Conservation (phyloP, 2,113 vertebrate genomes). For the Phylloscopus trochilus region DNA sequence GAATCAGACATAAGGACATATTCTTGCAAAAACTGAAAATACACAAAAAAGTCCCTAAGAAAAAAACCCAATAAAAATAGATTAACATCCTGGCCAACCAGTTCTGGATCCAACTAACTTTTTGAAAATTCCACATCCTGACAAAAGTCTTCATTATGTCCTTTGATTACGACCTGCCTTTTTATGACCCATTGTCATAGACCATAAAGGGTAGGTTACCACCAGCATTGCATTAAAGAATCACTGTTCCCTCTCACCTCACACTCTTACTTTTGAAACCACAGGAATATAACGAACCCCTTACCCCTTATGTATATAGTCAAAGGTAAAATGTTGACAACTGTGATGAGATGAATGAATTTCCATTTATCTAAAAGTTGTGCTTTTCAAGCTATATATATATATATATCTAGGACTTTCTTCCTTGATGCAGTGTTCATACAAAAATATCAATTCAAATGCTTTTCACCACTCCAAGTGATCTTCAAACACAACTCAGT, state of each 20-base stretch:
- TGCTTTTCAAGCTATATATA: neutral
- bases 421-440: neutral
- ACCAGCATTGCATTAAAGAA: neutral
- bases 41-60: neutral
- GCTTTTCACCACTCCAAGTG: neutral
- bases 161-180: neutral
- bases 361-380: neutral
- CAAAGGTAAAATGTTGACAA: slow-evolving; percentile 28
- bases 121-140: neutral
- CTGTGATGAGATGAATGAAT: neutral
- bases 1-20: neutral
- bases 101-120: neutral
- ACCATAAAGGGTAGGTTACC: neutral
- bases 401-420: neutral
- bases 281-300: neutral
- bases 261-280: neutral
- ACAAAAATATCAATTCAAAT: neutral
- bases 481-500: neutral
- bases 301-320: neutral
- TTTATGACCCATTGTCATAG: neutral
- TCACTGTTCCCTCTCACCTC: neutral
- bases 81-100: neutral
- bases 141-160: neutral
- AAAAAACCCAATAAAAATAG: neutral
- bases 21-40: neutral